Percentiles rank a stretch among this genome's conserved stretches.
phyloP scores from a whole-genome alignment of 2,797 vertebrate genomes.

The Luscinia megarhynchos region DNA sequence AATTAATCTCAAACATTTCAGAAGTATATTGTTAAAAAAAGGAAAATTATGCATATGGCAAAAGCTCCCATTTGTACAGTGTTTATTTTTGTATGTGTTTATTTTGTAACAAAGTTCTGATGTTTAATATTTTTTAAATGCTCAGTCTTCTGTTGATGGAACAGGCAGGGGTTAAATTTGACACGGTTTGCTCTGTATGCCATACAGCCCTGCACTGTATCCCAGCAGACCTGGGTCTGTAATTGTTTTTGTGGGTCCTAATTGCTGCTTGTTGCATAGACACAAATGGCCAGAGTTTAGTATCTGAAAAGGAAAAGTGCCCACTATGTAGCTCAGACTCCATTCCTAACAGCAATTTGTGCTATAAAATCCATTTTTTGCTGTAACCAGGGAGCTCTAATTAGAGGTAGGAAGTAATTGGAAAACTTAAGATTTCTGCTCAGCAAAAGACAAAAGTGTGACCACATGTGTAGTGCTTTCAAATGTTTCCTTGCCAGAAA shows the following conservation, averaged over 20 bases:
- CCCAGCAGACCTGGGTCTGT: slow-evolving; percentile 4
- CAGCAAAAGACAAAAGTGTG: not conserved
- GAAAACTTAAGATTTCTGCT: slow-evolving; percentile 19
- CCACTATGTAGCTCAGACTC: not conserved
- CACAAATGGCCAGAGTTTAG: not conserved
- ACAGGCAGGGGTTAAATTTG: slow-evolving; percentile 19
- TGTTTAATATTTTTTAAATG: not conserved
- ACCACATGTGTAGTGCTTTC: not conserved
- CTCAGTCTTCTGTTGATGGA: not conserved
- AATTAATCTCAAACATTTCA: not conserved
- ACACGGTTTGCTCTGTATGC: not conserved
- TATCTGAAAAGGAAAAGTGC: not conserved
- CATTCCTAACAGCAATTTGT: not conserved
- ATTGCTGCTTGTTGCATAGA: slow-evolving; percentile 54
- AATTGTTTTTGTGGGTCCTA: slow-evolving; percentile 40
- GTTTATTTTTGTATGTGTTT: not conserved
- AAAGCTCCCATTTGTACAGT: not conserved
- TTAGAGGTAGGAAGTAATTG: slow-evolving; percentile 19
- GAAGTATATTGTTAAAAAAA: not conserved
- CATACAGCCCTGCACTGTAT: not conserved
- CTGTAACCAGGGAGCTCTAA: not conserved
- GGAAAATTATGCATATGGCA: not conserved
- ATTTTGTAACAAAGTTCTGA: not conserved
- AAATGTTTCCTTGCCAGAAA: slow-evolving; percentile 2
- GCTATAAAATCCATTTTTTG: not conserved